phyloP scores from a whole-genome alignment of 2,797 vertebrate species.

The Myotis pilosus region DNA sequence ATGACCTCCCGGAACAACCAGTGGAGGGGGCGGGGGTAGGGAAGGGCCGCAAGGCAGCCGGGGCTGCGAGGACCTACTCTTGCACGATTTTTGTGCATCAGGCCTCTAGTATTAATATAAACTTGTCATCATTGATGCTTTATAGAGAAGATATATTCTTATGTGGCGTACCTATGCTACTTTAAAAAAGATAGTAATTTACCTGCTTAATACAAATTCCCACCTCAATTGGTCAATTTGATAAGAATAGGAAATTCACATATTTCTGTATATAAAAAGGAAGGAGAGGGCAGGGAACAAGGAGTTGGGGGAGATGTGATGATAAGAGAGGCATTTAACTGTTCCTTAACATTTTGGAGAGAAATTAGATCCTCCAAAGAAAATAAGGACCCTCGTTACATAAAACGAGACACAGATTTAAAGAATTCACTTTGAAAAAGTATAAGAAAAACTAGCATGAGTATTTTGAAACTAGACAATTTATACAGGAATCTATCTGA shows the following conservation, averaged over 20 bases:
- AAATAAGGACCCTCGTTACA: not conserved
- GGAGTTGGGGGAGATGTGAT: not conserved
- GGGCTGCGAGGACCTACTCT: too few relatives aligned
- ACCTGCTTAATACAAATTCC: not conserved
- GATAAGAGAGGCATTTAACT: not conserved
- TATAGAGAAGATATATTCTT: not conserved
- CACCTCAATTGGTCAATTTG: not conserved
- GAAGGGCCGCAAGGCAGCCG: too few relatives aligned
- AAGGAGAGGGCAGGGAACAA: not conserved
- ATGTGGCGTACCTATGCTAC: not conserved
- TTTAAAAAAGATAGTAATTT: not conserved
- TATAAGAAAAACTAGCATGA: not conserved
- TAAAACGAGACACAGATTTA: not conserved
- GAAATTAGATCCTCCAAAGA: not conserved
- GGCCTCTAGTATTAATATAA: not conserved
- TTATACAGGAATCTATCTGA: not conserved
- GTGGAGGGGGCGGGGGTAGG: accelerated
- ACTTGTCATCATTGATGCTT: not conserved
- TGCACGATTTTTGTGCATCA: too few relatives aligned
- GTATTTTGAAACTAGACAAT: not conserved
- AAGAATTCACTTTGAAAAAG: constrained; percentile 13
- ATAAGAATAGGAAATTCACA: not conserved
- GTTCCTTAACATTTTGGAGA: not conserved
- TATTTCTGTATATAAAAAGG: not conserved
- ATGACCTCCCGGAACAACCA: too few relatives aligned